These are phyloP conservation scores for Oscheius myriophilus DNA, from an alignment of 2,888 invertebrate species.

Conservation along the genomic window DNA sequence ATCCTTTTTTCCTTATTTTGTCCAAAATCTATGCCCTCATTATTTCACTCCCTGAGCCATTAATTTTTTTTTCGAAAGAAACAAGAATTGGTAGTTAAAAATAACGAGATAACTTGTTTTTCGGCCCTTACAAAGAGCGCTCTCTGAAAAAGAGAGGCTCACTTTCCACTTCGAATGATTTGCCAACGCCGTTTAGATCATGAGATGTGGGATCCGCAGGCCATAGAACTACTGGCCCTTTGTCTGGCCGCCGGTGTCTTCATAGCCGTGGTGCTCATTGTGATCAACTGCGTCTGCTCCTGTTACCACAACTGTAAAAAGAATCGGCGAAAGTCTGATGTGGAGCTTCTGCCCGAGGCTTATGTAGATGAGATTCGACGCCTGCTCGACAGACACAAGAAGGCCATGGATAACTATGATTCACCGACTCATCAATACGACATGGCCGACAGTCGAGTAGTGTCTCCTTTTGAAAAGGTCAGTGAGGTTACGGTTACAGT, in stretches of 20 bases:
- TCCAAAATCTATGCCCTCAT: too few relatives aligned
- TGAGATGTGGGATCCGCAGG: constrained; percentile 25
- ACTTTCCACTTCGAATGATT: not conserved
- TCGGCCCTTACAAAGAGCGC: too few relatives aligned
- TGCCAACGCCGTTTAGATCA: not conserved
- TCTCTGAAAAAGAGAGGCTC: too few relatives aligned
- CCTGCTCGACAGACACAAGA: constrained; percentile 29
- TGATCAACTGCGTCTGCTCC: constrained; percentile 24
- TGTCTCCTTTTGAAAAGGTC: constrained; percentile 12
- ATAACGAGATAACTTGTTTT: too few relatives aligned
- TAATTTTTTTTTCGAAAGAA: too few relatives aligned
- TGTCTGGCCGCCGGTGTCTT: constrained; percentile 22
- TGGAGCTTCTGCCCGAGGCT: constrained; percentile 24
- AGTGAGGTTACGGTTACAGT: too few relatives aligned
- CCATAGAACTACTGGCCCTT: constrained; percentile 29
- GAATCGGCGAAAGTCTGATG: constrained; percentile 2
- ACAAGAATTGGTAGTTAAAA: too few relatives aligned
- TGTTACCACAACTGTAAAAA: constrained; percentile 25
- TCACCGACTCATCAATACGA: constrained; percentile 11
- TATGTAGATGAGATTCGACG: constrained; percentile 31
- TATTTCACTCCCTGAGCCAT: too few relatives aligned
- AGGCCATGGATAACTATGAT: constrained; percentile 8
- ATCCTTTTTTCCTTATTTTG: too few relatives aligned
- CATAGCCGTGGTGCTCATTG: constrained; percentile 19
- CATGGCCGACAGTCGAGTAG: constrained; percentile 11